phyloP scores from a whole-genome alignment of 2,797 vertebrate genomes.

The Danio aesculapii region DNA sequence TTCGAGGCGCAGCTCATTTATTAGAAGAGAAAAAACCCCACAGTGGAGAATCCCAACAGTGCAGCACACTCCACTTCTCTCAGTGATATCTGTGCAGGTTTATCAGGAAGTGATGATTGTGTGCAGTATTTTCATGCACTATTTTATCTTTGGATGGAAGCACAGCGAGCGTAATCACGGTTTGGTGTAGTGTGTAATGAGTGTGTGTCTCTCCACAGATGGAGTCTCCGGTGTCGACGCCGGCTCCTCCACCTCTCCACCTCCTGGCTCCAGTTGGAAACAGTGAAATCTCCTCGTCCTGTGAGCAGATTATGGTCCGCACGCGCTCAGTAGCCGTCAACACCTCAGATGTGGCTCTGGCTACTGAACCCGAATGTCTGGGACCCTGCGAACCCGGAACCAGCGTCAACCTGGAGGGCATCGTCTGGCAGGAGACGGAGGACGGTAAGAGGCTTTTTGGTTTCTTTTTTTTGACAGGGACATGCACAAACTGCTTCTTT shows the following conservation, averaged over 20 bases:
- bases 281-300: constrained; percentile 94
- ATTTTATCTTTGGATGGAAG: no score
- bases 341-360: constrained; percentile 94
- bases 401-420: constrained; percentile 98
- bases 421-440: constrained; percentile 98
- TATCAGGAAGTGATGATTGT: no score
- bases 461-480: no score
- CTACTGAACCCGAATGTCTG: constrained; percentile 96
- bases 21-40: no score
- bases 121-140: no score
- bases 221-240: constrained; percentile 95
- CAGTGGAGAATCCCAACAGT: no score
- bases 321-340: constrained; percentile 97
- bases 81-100: no score
- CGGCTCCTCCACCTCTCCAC: constrained; percentile 93
- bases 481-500: no score
- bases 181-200: no score
- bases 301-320: constrained; percentile 99
- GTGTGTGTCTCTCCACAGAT: constrained; percentile 80
- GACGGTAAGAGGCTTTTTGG: constrained; percentile 84
- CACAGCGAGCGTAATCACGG: no score
- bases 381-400: constrained; percentile 98
- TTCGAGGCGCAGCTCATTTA: no score
- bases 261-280: constrained; percentile 90
- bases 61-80: no score